Percentiles rank a stretch among this genome's conserved stretches.
These are phyloP conservation scores for Ovibos moschatus DNA, from an alignment of 2,113 vertebrate species.

Conservation along the genomic window DNA sequence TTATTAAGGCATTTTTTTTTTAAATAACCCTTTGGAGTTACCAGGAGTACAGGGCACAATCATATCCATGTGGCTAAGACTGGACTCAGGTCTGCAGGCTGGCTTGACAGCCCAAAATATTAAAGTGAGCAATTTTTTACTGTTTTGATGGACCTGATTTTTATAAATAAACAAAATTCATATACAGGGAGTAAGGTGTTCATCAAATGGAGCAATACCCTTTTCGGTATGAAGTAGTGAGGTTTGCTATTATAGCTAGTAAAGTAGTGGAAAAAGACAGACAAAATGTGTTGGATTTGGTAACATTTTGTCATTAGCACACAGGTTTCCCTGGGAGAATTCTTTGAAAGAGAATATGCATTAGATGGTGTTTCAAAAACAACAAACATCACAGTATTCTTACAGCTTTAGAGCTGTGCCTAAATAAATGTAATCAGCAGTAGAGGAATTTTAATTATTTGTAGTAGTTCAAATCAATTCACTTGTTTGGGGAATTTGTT, in stretches of 20 bases:
- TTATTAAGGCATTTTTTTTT: not conserved
- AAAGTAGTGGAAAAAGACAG: not conserved
- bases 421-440: not conserved
- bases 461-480: conserved; percentile 16
- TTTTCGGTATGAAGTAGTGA: not conserved
- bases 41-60: not conserved
- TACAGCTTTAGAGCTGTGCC: not conserved
- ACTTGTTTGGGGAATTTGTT: conserved; percentile 9
- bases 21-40: not conserved
- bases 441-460: not conserved
- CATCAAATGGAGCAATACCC: not conserved
- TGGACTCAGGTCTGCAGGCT: not conserved
- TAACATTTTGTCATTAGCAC: not conserved
- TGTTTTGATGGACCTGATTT: not conserved
- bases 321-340: not conserved
- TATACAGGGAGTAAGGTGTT: not conserved
- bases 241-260: not conserved
- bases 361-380: not conserved
- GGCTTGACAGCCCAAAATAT: not conserved
- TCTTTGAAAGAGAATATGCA: not conserved
- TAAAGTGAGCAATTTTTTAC: not conserved
- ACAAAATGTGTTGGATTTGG: not conserved
- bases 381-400: conserved; percentile 9
- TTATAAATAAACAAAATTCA: conserved; percentile 27
- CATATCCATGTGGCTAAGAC: not conserved